A percentile compares a stretch with the other conserved stretches of the same genome.
Conservation (phyloP, 1,140 invertebrate genomes). For the Calephelis virginiensis region DNA sequence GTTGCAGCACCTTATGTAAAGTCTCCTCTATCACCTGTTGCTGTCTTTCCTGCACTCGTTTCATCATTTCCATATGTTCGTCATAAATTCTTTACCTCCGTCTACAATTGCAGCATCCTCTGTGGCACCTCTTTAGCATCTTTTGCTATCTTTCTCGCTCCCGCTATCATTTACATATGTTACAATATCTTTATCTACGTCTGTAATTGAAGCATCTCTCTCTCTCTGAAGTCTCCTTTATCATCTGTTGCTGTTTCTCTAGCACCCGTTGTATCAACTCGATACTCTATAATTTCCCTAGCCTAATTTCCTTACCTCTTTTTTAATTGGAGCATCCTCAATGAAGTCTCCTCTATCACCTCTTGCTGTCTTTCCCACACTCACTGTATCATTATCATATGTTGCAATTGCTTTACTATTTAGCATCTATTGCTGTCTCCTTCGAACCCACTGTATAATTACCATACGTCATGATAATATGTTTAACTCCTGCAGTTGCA, state of each 20-base stretch:
- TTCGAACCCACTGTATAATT: too few relatives aligned
- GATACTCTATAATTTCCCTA: conserved; percentile 30
- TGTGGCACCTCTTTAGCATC: conserved; percentile 40
- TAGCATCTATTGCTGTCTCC: too few relatives aligned
- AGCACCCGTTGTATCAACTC: conserved; percentile 52
- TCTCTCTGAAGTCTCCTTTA: too few relatives aligned
- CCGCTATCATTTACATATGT: conserved; percentile 51
- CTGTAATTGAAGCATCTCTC: too few relatives aligned
- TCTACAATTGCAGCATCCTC: conserved; percentile 41
- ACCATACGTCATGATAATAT: too few relatives aligned
- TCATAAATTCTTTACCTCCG: conserved; percentile 36
- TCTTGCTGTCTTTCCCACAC: conserved; percentile 50
- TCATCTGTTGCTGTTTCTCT: conserved; percentile 45
- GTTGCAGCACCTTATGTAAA: conserved; percentile 32
- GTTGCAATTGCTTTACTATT: too few relatives aligned
- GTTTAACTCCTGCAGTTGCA: conserved; percentile 18
- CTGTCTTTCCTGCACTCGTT: conserved; percentile 48
- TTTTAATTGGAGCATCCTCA: conserved; percentile 39
- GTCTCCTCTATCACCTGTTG: conserved; percentile 40
- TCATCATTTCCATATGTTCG: conserved; percentile 45
- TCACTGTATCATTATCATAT: conserved; percentile 50
- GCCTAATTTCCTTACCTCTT: conserved; percentile 37
- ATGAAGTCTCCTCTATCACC: conserved; percentile 41
- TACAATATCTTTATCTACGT: too few relatives aligned
- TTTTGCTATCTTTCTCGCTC: conserved; percentile 50